These are phyloP conservation scores for Ectemnius cavifrons DNA, from an alignment of 2,888 invertebrate species.

Conservation along the genomic window DNA sequence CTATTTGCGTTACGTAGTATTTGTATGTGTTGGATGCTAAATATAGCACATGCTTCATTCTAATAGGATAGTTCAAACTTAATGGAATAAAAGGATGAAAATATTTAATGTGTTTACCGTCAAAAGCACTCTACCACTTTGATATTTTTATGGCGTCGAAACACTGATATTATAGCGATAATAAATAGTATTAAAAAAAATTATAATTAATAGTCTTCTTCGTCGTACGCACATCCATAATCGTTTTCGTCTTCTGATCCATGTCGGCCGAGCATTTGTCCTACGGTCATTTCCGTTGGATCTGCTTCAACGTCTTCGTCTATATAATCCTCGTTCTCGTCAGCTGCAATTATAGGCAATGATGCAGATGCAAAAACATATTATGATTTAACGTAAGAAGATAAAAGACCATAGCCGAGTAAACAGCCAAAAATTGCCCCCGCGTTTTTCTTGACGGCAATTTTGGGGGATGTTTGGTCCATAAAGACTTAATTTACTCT, in stretches of 20 bases:
- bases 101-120: too few relatives aligned
- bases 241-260: slow-evolving; percentile 82
- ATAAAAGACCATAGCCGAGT: too few relatives aligned
- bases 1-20: too few relatives aligned
- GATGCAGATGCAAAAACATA: background rate
- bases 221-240: slow-evolving; percentile 83
- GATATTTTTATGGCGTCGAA: too few relatives aligned
- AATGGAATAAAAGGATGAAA: too few relatives aligned
- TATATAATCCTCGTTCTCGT: slow-evolving; percentile 69
- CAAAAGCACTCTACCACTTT: too few relatives aligned
- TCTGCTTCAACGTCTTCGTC: slow-evolving; percentile 72
- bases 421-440: background rate
- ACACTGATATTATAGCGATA: slow-evolving; percentile 9
- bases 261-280: slow-evolving; percentile 78
- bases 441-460: too few relatives aligned
- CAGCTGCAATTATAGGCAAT: slow-evolving; percentile 26
- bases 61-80: too few relatives aligned
- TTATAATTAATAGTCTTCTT: slow-evolving; percentile 78
- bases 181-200: slow-evolving; percentile 35
- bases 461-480: too few relatives aligned
- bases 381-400: background rate
- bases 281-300: slow-evolving; percentile 69
- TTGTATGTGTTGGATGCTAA: too few relatives aligned
- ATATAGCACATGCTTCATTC: too few relatives aligned
- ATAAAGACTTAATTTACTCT: too few relatives aligned